phyloP scores from a whole-genome alignment of 2,113 vertebrate species.

The Rattus rattus region DNA sequence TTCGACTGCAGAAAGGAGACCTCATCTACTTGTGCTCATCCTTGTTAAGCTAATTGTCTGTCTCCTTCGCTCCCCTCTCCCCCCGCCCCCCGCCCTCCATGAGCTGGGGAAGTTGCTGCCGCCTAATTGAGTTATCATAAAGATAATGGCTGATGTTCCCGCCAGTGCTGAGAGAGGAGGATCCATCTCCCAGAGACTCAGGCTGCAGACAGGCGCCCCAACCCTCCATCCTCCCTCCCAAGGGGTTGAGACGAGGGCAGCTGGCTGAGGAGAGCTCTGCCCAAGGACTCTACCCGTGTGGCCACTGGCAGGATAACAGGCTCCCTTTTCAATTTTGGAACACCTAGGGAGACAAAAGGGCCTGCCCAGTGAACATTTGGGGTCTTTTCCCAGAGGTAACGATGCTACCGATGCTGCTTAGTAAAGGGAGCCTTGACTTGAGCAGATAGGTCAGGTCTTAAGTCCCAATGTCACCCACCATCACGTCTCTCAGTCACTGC shows the following conservation, averaged over 20 bases:
- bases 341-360: background rate
- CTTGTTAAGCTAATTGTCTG: constrained; percentile 87
- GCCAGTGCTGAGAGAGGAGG: constrained; percentile 78
- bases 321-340: background rate
- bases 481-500: background rate
- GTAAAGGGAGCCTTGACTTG: background rate
- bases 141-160: constrained; percentile 84
- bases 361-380: background rate
- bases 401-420: background rate
- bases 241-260: constrained; percentile 56
- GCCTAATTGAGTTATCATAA: constrained; percentile 87
- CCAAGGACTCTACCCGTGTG: background rate
- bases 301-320: background rate
- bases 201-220: constrained; percentile 44
- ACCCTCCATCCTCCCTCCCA: background rate
- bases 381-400: background rate
- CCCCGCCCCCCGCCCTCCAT: constrained; percentile 73
- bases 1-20: constrained; percentile 81
- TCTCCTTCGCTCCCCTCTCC: constrained; percentile 84
- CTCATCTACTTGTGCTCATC: constrained; percentile 83
- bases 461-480: background rate
- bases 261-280: background rate
- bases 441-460: background rate
- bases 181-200: constrained; percentile 61
- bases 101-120: constrained; percentile 80